Evolutionary conservation across 2,797 vertebrate species (phyloP).

Genomic region (Chelon labrosus): DNA sequence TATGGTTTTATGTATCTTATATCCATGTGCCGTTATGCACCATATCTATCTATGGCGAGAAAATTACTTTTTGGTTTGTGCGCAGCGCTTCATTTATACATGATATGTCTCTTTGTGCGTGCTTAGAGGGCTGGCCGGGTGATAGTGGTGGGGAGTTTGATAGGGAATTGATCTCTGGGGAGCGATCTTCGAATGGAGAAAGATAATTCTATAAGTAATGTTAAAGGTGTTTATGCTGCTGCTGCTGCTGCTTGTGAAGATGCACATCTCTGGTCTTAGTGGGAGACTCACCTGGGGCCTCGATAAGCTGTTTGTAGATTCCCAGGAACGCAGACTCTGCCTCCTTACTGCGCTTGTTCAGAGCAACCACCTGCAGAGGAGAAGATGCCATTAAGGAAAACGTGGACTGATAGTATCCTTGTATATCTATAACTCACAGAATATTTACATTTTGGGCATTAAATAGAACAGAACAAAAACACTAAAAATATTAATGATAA

Average conservation of each 20-base stretch:
- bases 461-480: constrained; percentile 29
- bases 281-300: constrained; percentile 94
- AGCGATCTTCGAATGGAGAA: constrained; percentile 33
- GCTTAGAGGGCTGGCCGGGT: constrained; percentile 6
- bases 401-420: constrained; percentile 27
- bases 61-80: constrained; percentile 37
- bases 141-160: constrained; percentile 9
- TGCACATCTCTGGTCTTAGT: constrained; percentile 59
- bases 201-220: constrained; percentile 42
- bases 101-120: constrained; percentile 23
- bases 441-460: constrained; percentile 25
- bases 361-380: constrained; percentile 92
- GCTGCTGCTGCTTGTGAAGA: constrained; percentile 63
- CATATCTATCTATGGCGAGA: constrained; percentile 43
- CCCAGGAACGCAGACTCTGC: constrained; percentile 97
- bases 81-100: constrained; percentile 19
- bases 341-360: constrained; percentile 97
- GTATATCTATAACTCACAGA: constrained; percentile 10
- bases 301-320: constrained; percentile 95
- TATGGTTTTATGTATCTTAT: constrained; percentile 64
- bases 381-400: constrained; percentile 64
- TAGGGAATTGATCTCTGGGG: constrained; percentile 26
- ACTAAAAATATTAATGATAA: constrained; percentile 11
- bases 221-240: constrained; percentile 12
- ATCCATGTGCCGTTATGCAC: constrained; percentile 46